Evolutionary conservation across 1,140 invertebrate genomes (phyloP).

Genomic region (Lysiphlebus fabarum): DNA sequence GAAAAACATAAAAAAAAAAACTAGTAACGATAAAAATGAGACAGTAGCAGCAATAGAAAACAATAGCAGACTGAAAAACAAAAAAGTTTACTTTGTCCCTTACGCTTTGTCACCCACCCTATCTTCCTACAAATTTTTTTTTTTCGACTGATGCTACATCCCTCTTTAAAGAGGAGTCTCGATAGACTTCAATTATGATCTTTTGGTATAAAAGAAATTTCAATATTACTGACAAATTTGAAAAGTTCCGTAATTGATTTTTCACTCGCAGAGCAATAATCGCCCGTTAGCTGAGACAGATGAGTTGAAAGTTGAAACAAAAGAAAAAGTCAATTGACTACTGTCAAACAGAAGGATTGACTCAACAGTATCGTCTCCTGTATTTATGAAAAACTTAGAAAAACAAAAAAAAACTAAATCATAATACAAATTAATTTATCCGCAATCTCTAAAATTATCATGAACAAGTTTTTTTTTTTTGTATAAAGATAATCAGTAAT

Average conservation of each 20-base stretch:
- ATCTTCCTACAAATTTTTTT: conserved; percentile 27
- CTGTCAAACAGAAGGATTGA: conserved; percentile 20
- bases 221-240: conserved; percentile 57
- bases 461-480: too few relatives aligned
- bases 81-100: conserved; percentile 43
- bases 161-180: conserved; percentile 31
- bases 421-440: too few relatives aligned
- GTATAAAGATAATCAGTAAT: too few relatives aligned
- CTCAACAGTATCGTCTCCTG: neutral
- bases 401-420: too few relatives aligned
- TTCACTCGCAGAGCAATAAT: conserved; percentile 39
- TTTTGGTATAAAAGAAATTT: conserved; percentile 54
- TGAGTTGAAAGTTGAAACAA: conserved; percentile 17
- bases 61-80: conserved; percentile 53
- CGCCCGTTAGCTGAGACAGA: conserved; percentile 21
- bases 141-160: conserved; percentile 25
- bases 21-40: conserved; percentile 11
- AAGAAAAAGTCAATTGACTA: conserved; percentile 17
- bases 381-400: neutral
- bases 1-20: conserved; percentile 18
- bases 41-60: conserved; percentile 41
- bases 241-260: conserved; percentile 57
- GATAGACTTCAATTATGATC: conserved; percentile 56
- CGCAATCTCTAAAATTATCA: too few relatives aligned
- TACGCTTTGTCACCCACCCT: conserved; percentile 27